Percentiles rank a stretch among this genome's conserved stretches.
Evolutionary conservation across 1,140 invertebrate genomes (phyloP).

Genomic region (Akabosia matsudoensis): DNA sequence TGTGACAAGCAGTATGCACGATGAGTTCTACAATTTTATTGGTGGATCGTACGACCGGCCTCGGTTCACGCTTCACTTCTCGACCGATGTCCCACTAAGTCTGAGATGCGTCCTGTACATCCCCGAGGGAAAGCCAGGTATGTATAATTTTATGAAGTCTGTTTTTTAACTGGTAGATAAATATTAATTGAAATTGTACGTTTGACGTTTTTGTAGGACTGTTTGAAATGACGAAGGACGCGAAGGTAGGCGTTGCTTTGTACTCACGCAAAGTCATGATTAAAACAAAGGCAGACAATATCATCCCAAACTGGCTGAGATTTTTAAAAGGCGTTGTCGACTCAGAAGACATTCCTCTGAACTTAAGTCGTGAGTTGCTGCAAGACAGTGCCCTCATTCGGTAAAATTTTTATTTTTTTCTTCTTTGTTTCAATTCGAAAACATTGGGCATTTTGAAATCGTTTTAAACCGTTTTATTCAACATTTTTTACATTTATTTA

Average conservation of each 20-base stretch:
- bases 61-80: conserved; percentile 77
- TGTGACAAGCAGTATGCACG: conserved; percentile 78
- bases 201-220: conserved; percentile 55
- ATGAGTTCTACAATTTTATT: conserved; percentile 86
- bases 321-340: conserved; percentile 96
- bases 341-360: conserved; percentile 96
- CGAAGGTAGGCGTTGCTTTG: conserved; percentile 74
- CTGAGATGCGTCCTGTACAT: conserved; percentile 89
- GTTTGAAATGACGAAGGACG: conserved; percentile 84
- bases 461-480: conserved; percentile 41
- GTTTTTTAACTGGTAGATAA: neutral
- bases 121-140: conserved; percentile 78
- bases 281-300: conserved; percentile 82
- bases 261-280: conserved; percentile 88
- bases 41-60: conserved; percentile 80
- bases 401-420: conserved; percentile 53
- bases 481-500: too few relatives aligned
- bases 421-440: neutral
- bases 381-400: conserved; percentile 88
- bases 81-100: conserved; percentile 83
- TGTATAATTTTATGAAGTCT: conserved; percentile 18
- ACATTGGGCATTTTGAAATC: neutral
- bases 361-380: conserved; percentile 89
- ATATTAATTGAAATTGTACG: conserved; percentile 32
- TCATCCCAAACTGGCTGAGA: conserved; percentile 89